These are phyloP conservation scores for Barbus barbus DNA, from an alignment of 2,113 vertebrate species.

Conservation along the genomic window DNA sequence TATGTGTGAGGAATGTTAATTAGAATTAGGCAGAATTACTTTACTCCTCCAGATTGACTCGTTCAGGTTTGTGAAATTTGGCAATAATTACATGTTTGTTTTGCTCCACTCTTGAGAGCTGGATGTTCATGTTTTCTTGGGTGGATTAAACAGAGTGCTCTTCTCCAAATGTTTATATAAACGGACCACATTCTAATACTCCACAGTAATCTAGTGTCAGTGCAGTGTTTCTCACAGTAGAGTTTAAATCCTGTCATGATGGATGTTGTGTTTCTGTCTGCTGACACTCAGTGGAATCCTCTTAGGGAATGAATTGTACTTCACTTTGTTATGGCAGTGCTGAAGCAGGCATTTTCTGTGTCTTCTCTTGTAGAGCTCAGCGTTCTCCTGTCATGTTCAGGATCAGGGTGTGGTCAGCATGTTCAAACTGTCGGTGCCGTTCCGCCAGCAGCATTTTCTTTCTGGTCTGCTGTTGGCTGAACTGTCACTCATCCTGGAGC, in stretches of 20 bases:
- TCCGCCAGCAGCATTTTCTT: constrained; percentile 90
- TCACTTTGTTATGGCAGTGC: too few relatives aligned
- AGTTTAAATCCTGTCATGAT: background rate
- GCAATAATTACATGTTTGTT: background rate
- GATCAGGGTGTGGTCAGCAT: constrained; percentile 85
- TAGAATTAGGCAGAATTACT: too few relatives aligned
- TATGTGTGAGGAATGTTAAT: background rate
- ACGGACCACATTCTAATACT: background rate
- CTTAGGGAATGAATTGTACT: background rate
- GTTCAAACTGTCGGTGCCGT: constrained; percentile 87
- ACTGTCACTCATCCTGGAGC: constrained; percentile 86
- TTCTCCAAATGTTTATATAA: constrained; percentile 2
- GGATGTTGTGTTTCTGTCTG: background rate
- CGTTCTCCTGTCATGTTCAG: constrained; percentile 84
- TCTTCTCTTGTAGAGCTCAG: constrained; percentile 77
- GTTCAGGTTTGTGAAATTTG: background rate
- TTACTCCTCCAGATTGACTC: background rate
- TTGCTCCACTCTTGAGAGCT: background rate
- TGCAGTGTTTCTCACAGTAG: background rate
- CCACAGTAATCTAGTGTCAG: background rate
- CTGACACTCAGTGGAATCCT: background rate
- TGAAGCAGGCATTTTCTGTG: background rate
- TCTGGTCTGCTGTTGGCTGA: constrained; percentile 84
- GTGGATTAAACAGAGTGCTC: background rate
- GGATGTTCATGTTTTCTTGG: background rate